Evolutionary conservation across 37 sponge, comb jelly and placozoan species (phyloP).

Genomic region (Chondrosia reniformis): DNA sequence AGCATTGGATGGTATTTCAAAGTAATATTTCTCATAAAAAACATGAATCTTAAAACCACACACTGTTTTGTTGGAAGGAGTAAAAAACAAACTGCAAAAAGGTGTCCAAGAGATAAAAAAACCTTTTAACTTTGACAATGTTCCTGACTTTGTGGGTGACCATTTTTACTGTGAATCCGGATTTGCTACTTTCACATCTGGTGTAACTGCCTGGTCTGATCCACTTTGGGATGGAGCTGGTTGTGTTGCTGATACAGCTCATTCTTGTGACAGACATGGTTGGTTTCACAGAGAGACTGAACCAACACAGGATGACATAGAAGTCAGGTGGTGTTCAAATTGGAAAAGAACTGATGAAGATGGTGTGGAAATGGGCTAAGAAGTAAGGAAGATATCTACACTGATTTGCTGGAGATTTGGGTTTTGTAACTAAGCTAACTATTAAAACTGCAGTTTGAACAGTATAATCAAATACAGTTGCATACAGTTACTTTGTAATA

Average conservation of each 20-base stretch:
- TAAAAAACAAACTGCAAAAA: neutral
- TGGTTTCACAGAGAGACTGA: neutral
- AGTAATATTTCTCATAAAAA: too few relatives aligned
- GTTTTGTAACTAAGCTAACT: too few relatives aligned
- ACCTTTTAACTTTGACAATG: too few relatives aligned
- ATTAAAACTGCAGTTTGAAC: too few relatives aligned
- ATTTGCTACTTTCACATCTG: neutral
- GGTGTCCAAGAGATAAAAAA: neutral
- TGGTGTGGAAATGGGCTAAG: too few relatives aligned
- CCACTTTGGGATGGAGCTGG: slow-evolving; percentile 18
- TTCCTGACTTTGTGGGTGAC: neutral
- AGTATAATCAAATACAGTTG: too few relatives aligned
- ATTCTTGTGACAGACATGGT: neutral
- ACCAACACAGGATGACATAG: neutral
- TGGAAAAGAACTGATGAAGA: too few relatives aligned
- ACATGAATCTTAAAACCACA: too few relatives aligned
- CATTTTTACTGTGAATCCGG: slow-evolving; percentile 11
- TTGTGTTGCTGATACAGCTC: neutral
- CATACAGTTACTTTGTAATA: too few relatives aligned
- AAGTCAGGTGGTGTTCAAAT: slow-evolving; percentile 11
- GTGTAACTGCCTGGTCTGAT: neutral
- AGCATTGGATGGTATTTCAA: too few relatives aligned
- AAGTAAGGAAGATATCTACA: too few relatives aligned
- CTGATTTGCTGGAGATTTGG: too few relatives aligned
- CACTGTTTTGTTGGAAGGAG: neutral